These are phyloP conservation scores for Acanthoscelides obtectus DNA, from an alignment of 2,888 invertebrate genomes.

Conservation along the genomic window DNA sequence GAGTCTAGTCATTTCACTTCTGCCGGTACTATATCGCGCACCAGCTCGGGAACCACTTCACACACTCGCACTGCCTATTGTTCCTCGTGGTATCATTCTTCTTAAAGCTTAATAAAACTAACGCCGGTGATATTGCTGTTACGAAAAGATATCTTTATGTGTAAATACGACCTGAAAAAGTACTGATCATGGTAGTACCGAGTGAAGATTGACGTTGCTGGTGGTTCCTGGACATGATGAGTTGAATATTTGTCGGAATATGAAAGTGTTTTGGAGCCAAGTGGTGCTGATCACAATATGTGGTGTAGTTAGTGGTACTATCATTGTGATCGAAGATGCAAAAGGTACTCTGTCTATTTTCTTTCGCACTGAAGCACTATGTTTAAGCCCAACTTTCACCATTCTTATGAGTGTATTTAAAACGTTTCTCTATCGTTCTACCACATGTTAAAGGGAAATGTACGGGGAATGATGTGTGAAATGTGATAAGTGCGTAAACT, in stretches of 20 bases:
- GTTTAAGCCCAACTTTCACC: no score
- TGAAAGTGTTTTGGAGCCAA: background rate
- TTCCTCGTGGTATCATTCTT: background rate
- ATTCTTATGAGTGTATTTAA: no score
- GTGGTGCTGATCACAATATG: background rate
- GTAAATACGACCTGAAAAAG: background rate
- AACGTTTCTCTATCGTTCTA: no score
- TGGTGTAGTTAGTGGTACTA: constrained; percentile 21
- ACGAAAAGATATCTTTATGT: background rate
- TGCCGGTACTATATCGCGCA: background rate
- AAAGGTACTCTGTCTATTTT: no score
- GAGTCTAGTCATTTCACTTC: background rate
- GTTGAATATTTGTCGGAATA: background rate
- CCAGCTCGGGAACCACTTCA: background rate
- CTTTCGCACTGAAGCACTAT: no score
- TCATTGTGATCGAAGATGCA: constrained; percentile 39
- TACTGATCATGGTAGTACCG: background rate
- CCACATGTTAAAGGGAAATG: no score
- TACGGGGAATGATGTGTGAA: no score
- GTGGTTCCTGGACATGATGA: background rate
- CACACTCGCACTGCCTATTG: background rate
- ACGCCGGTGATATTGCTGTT: background rate
- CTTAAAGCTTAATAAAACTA: background rate
- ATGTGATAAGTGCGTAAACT: no score
- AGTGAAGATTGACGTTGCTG: background rate